Evolutionary conservation across 2,888 invertebrate genomes (phyloP), one percentile per base, ranked within the genome.

Genomic region (Spisula subtruncata): DNA sequence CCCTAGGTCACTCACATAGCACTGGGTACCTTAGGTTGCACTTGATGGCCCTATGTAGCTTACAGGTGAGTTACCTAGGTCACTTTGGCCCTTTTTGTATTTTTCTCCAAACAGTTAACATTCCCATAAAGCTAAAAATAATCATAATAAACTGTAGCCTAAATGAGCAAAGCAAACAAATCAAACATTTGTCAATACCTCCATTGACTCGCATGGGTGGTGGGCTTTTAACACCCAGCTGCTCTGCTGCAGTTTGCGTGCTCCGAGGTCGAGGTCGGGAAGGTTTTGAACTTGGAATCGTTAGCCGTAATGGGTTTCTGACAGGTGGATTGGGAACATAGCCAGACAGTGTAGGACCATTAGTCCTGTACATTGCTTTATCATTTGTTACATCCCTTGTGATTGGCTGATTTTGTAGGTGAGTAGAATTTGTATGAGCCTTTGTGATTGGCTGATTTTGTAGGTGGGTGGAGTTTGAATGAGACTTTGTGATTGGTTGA

Each of bases 151-250:
- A 41, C 41, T 41, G 41, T 41, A 8, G 41, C 8, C 46, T 16
- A 35, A 60, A 85, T 66, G 32, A 46, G 81, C 46, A 85, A 82
- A 85, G 48, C 41, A 51, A 87, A 82, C 25, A 83, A 87, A 75
- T 79, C 82, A 81, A 66, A 83, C 35, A 66, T 41, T 71, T 71
- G 29, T 85, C 20, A 84, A 87, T 93, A 94, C 94, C 94, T 94
- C 94, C 94, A 91, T 94, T 93, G 80, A 87, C 82, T 90, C 92
- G 88, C 86, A 93, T 88, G 79, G 94, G 93, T 86, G 95, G 93
- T 60, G 94, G 94, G 82, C 93, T 93, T 94, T 93, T 95, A 6
- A 96, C 93, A 51, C 95, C 95, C 66, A 95, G 93, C 90, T 95
- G 95, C 83, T 95, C 93, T 48, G 93, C 95, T 80, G 95, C 96